These are phyloP conservation scores for Natrix natrix DNA, from an alignment of 2,797 vertebrate species.

Conservation along the genomic window DNA sequence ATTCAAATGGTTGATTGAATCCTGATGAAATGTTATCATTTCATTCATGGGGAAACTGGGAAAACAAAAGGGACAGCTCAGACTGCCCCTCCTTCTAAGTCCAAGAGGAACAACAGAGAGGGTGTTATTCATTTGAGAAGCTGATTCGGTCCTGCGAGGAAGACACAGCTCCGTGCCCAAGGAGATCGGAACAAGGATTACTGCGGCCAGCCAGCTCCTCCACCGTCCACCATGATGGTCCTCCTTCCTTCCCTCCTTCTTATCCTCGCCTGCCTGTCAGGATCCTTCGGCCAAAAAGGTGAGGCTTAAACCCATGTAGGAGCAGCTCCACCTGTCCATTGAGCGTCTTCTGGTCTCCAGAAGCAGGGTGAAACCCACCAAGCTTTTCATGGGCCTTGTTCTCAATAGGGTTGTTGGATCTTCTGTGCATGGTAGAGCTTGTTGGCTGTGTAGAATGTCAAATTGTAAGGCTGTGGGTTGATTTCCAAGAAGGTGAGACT, in stretches of 20 bases:
- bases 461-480: too few species aligned
- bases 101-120: neutral
- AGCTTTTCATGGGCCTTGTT: too few species aligned
- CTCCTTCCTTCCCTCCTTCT: neutral
- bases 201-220: neutral
- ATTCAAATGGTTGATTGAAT: neutral
- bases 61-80: neutral
- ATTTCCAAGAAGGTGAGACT: too few species aligned
- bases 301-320: neutral
- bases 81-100: neutral
- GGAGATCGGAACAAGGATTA: neutral
- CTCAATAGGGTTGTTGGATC: too few species aligned
- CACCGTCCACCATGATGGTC: neutral
- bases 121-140: neutral
- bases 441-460: too few species aligned
- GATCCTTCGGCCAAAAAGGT: neutral
- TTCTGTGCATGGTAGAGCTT: too few species aligned
- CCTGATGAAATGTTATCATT: neutral
- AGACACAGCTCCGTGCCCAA: neutral
- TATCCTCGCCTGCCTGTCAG: constrained; percentile 29
- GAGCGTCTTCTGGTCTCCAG: neutral
- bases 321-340: neutral
- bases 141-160: neutral
- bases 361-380: too few species aligned
- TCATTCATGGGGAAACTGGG: neutral